Percentiles rank a stretch among this genome's conserved stretches.
These are phyloP conservation scores for Panagrolaimus sp. DNA, from an alignment of 1,140 invertebrate genomes.

Conservation along the genomic window DNA sequence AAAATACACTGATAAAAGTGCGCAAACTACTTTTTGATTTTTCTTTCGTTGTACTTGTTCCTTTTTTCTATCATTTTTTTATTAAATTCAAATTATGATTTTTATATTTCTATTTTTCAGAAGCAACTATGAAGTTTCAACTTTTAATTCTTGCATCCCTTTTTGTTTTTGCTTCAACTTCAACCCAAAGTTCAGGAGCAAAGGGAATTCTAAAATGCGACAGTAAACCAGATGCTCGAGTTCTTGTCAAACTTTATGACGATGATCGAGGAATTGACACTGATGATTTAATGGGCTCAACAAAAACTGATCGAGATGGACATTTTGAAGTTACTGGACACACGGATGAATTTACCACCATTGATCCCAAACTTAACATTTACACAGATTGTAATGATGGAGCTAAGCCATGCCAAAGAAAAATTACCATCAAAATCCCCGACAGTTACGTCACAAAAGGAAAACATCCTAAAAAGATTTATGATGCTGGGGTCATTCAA, in stretches of 20 bases:
- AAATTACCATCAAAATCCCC: constrained; percentile 39
- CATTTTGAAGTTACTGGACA: constrained; percentile 35
- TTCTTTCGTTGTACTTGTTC: too few species aligned
- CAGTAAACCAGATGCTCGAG: constrained; percentile 9
- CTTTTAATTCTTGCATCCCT: neutral
- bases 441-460: constrained; percentile 35
- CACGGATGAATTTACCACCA: constrained; percentile 41
- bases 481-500: constrained; percentile 36
- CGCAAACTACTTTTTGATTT: too few species aligned
- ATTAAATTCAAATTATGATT: neutral
- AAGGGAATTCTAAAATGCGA: constrained; percentile 20
- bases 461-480: constrained; percentile 28
- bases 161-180: neutral
- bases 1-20: too few species aligned
- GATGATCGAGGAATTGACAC: constrained; percentile 13
- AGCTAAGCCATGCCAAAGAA: constrained; percentile 35
- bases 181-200: constrained; percentile 17
- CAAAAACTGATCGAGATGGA: constrained; percentile 38
- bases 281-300: constrained; percentile 39
- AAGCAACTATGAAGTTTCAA: neutral
- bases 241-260: constrained; percentile 19
- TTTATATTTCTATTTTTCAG: neutral
- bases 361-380: constrained; percentile 47
- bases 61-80: too few species aligned
- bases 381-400: constrained; percentile 40